Conservation (phyloP, 2,113 vertebrate genomes). For the Prionailurus viverrinus region DNA sequence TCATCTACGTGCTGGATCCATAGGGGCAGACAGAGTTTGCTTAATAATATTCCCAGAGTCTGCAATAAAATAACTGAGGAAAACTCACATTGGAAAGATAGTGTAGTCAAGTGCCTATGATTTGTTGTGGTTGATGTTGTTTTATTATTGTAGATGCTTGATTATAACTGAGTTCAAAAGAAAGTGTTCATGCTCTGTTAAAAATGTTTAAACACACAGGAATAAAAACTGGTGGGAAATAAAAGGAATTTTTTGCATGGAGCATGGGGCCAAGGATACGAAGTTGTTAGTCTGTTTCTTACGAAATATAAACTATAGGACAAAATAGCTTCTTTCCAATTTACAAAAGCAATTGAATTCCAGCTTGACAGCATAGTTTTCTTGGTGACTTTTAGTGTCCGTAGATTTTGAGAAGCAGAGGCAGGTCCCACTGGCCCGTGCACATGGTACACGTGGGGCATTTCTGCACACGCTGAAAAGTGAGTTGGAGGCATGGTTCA, state of each 20-base stretch:
- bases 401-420: accelerated
- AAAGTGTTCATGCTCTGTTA: slow-evolving; percentile 64
- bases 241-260: not conserved
- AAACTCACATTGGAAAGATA: not conserved
- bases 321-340: not conserved
- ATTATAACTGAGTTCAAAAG: slow-evolving; percentile 66
- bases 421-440: not conserved
- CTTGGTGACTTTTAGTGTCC: not conserved
- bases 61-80: not conserved
- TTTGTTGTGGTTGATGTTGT: not conserved
- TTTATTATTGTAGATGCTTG: not conserved
- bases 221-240: not conserved
- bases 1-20: not conserved
- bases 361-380: no score
- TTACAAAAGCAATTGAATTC: not conserved
- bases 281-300: not conserved
- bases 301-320: not conserved
- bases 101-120: accelerated
- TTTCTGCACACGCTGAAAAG: slow-evolving; percentile 75
- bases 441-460: slow-evolving; percentile 55
- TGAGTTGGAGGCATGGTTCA: slow-evolving; percentile 79
- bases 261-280: no score
- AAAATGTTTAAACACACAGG: not conserved
- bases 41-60: not conserved
- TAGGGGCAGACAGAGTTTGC: not conserved